Evolutionary conservation across 2,888 invertebrate species (phyloP), one percentile per base, ranked within the genome.

Genomic region (Clistopyga incitator): DNA sequence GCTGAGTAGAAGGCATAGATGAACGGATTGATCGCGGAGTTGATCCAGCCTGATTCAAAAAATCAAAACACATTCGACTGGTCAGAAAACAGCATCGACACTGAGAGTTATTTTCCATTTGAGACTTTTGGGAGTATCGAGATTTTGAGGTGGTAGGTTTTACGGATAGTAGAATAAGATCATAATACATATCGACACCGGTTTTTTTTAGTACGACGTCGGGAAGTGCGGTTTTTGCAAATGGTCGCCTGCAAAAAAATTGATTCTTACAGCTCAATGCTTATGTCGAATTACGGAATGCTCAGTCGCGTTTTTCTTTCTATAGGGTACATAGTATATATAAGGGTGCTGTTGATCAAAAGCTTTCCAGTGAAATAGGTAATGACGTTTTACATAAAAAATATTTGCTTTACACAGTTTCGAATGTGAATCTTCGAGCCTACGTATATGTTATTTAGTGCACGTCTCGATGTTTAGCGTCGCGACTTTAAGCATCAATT

Each of bases 1-100:
- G 96, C 96, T 84, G 97, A 97, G 93, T 97, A 98, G 91, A 98
- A 98, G 23, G 98, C 97, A 90, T 98, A 98, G 89, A 98, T 98
- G 91, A 98, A 97, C 0, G 98, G 98, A 93, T 98, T 98, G 85
- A 98, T 97, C 4, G 97, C 97, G 0, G 97, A 97, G 92, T 98
- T 98, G 89, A 97, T 96, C 97, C 98, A 98, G 0, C 97, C 94
- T 94, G 89, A 18, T 90, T 80, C 38, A 11, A 20, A 15, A 50
- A 4, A 18, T 45, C 23, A 74, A 6, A 61, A 47, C 0, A 50
- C 2, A 59, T 45, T 47, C 8, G 25, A 23, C 29, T 6, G 18
- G 54, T 67, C 15, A 23, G 25, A 15, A 6, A 23, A n/a, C 15
- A 50, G 15, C 15, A 10, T 15, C 3, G 47, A 2, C n/a, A 23